Conservation (phyloP, 1,140 invertebrate genomes). For the Phthorimaea operculella region DNA sequence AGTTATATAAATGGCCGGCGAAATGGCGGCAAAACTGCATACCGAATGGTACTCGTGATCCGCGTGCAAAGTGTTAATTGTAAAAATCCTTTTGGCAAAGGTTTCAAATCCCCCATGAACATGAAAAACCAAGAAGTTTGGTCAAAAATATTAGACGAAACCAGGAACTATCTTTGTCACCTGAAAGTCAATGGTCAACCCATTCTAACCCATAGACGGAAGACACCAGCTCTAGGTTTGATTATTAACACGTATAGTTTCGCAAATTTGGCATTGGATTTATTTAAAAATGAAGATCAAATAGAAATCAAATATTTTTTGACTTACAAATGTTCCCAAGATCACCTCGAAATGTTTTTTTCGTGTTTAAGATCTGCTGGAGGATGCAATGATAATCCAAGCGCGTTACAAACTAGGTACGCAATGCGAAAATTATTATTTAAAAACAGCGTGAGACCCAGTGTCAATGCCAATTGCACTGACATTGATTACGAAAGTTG, state of each 20-base stretch:
- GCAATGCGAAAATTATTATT: conserved; percentile 21
- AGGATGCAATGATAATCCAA: conserved; percentile 27
- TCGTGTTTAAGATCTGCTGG: conserved; percentile 22
- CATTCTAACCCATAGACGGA: conserved; percentile 5
- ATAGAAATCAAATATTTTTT: conserved; percentile 24
- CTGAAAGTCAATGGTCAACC: background rate
- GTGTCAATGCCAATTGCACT: conserved; percentile 21
- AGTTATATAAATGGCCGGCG: no score
- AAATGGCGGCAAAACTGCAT: no score
- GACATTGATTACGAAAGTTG: conserved; percentile 11
- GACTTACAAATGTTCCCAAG: conserved; percentile 32
- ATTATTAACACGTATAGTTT: conserved; percentile 14
- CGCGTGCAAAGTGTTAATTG: no score
- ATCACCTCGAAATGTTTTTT: conserved; percentile 36
- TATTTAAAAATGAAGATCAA: conserved; percentile 14
- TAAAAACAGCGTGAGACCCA: conserved; percentile 21
- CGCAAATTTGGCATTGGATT: conserved; percentile 14
- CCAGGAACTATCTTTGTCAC: conserved; percentile 1
- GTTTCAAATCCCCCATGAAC: conserved; percentile 28
- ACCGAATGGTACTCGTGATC: no score
- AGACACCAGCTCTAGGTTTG: conserved; percentile 8
- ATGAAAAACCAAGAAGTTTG: conserved; percentile 17
- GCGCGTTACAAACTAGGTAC: conserved; percentile 19
- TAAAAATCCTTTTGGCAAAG: conserved; percentile 22
- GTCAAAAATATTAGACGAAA: conserved; percentile 12